Evolutionary conservation across 2,113 vertebrate species (phyloP).

Genomic region (Tenrec ecaudatus): DNA sequence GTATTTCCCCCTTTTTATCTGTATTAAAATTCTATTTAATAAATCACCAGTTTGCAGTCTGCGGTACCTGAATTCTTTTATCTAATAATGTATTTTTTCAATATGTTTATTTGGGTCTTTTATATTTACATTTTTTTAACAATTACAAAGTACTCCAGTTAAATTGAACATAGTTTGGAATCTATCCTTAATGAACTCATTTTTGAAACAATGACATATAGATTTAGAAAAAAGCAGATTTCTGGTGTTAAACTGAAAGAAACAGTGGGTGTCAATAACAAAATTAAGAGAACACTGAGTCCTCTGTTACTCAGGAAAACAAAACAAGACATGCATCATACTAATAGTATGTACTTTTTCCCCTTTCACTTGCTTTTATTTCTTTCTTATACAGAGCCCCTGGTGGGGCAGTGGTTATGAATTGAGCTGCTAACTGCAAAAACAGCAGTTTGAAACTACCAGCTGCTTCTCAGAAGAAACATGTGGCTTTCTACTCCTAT

Average conservation of each 20-base stretch:
- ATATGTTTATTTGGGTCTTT: background rate
- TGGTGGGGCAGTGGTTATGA: no score
- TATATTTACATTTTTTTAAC: background rate
- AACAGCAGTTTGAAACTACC: no score
- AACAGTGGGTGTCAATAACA: slow-evolving; percentile 1
- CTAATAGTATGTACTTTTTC: background rate
- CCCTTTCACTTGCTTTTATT: background rate
- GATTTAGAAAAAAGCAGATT: slow-evolving; percentile 38
- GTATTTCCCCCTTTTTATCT: no score
- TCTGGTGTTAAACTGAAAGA: background rate
- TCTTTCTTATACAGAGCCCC: background rate
- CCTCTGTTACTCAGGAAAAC: slow-evolving; percentile 9
- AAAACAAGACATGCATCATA: background rate
- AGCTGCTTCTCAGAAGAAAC: no score
- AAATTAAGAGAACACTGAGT: slow-evolving; percentile 4
- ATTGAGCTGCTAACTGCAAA: no score
- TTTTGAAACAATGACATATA: slow-evolving; percentile 20
- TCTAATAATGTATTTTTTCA: background rate
- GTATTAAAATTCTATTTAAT: background rate
- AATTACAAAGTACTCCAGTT: background rate
- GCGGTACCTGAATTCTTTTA: background rate
- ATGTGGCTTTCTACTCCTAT: no score
- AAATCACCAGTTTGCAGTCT: background rate
- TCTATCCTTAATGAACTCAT: slow-evolving; percentile 25
- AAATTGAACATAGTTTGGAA: background rate